A percentile compares a stretch with the other conserved stretches of the same genome.
phyloP scores from a whole-genome alignment of 2,113 vertebrate genomes.

The Pycnonotus jocosus region DNA sequence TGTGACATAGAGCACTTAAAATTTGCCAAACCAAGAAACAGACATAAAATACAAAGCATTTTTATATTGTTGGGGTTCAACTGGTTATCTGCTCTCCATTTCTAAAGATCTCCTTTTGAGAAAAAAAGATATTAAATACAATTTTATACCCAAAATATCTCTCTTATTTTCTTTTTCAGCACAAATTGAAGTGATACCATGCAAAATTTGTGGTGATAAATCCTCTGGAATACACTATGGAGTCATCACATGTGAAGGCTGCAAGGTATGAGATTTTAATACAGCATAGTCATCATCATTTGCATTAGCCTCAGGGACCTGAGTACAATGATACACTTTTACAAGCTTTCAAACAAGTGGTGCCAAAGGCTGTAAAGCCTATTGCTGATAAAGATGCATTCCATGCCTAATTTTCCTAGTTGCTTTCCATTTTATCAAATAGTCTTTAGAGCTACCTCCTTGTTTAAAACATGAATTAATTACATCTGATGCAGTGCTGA shows the following conservation, averaged over 20 bases:
- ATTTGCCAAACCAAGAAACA: not conserved
- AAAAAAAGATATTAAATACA: not conserved
- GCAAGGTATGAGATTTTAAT: conserved; percentile 85
- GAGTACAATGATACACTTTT: not conserved
- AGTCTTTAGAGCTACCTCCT: not conserved
- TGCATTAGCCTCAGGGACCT: not conserved
- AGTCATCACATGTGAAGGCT: conserved; percentile 99
- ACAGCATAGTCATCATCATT: not conserved
- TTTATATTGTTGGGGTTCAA: not conserved
- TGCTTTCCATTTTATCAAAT: not conserved
- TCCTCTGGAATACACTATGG: conserved; percentile 99
- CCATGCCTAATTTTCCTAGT: not conserved
- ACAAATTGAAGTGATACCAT: conserved; percentile 99
- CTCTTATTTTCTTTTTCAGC: conserved; percentile 78
- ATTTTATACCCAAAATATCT: conserved; percentile 20
- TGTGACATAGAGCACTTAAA: not conserved
- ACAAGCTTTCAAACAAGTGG: not conserved
- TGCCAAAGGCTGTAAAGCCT: not conserved
- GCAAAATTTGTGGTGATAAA: conserved; percentile 99
- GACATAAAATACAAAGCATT: not conserved
- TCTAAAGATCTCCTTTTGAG: not conserved
- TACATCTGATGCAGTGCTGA: not conserved
- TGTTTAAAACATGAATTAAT: conserved; percentile 20
- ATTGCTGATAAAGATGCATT: not conserved
- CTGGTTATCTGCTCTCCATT: not conserved